Conservation (phyloP, 1,140 invertebrate genomes). For the Mercenaria mercenaria region DNA sequence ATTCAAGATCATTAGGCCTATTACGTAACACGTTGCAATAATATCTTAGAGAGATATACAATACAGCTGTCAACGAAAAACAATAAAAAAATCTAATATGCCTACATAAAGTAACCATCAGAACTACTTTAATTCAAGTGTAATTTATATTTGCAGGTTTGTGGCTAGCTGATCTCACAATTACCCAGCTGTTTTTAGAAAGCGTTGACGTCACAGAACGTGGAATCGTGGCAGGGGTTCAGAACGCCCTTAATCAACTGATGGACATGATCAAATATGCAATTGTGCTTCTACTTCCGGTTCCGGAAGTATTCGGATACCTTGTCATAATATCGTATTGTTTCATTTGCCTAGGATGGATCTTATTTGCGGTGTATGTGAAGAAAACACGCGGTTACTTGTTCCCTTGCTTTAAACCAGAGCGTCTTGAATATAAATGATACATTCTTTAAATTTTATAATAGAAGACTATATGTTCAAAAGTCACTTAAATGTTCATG, state of each 20-base stretch:
- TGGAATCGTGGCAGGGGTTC: conserved; percentile 88
- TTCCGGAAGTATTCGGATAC: conserved; percentile 70
- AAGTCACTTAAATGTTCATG: too few species aligned
- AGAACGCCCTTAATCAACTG: conserved; percentile 87
- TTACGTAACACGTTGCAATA: too few species aligned
- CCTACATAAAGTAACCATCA: too few species aligned
- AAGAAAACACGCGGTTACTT: conserved; percentile 49
- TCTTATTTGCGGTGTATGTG: conserved; percentile 66
- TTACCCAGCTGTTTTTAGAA: conserved; percentile 88
- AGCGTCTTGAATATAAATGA: too few species aligned
- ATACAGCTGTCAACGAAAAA: too few species aligned
- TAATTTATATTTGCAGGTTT: conserved; percentile 85
- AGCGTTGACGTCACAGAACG: conserved; percentile 86
- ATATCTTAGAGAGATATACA: too few species aligned
- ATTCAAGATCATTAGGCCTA: too few species aligned
- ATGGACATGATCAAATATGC: conserved; percentile 87
- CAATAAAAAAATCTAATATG: too few species aligned
- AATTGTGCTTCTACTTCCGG: conserved; percentile 68
- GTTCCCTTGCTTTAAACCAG: conserved; percentile 55
- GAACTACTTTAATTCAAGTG: too few species aligned
- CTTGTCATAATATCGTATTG: conserved; percentile 70
- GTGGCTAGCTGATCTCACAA: conserved; percentile 88
- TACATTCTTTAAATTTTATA: too few species aligned
- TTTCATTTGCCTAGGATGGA: conserved; percentile 65
- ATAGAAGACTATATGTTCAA: too few species aligned